Evolutionary conservation across 2,888 invertebrate genomes (phyloP), one percentile per base, ranked within the genome.

Genomic region (Bedellia somnulentella): DNA sequence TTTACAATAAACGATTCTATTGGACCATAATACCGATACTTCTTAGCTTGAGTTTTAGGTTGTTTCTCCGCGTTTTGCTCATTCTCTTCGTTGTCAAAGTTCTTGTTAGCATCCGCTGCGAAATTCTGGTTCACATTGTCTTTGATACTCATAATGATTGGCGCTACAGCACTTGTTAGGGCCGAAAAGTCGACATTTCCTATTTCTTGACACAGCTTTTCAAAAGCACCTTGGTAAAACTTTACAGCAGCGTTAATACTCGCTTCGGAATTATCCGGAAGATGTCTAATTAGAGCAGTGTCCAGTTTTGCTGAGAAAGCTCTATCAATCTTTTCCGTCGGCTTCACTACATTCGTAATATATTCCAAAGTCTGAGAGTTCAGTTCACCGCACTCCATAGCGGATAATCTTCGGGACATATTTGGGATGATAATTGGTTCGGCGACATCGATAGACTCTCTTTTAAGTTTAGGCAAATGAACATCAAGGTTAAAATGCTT

Each of bases 71-170:
- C 37, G 0, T 49, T 31, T 8, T 57, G 59, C 1, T 75, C 71
- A 17, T 47, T 56, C 1, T 75, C 75, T 3, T 75, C 75, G 5
- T 57, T 66, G 4, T 75, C 75, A 21, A 57, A 61, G 33, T 58
- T 73, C 38, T 67, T 75, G 28, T 71, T 73, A 0, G 67, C 54
- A 22, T 75, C 75, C 0, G 55, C 51, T 0, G 68, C 49, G 34
- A 73, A 73, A 31, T 73, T 73, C 35, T 75, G 73, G 33, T 75
- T 73, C 1, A 75, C 75, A 24, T 75, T 75, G 35, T 75, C 75
- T 15, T 71, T 66, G 16, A 75, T 75, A 32, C 73, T 73, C 75
- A 75, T 73, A 2, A 75, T 73, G 1, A 75, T 73, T 0, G 75
- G 75, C 4, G 75, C 75, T 0, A 75, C 75, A 0, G 73, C 58